These are phyloP conservation scores for Pipistrellus kuhlii DNA, from an alignment of 2,797 vertebrate genomes.

Conservation along the genomic window DNA sequence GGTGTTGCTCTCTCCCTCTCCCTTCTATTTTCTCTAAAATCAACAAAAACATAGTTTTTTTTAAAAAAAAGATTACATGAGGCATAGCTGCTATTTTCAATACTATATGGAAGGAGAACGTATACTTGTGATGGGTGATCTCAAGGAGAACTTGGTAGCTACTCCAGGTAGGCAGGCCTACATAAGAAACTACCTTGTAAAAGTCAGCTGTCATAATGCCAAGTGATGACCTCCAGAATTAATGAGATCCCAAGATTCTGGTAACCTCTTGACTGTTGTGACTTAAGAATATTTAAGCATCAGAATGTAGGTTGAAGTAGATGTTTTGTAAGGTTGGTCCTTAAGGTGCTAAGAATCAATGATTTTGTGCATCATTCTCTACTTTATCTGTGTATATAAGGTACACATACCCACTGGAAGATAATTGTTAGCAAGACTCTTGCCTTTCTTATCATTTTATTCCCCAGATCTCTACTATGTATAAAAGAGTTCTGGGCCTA, in stretches of 20 bases:
- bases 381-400: background rate
- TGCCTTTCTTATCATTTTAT: slow-evolving; percentile 50
- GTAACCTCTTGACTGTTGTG: background rate
- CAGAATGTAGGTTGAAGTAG: slow-evolving; percentile 43
- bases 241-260: background rate
- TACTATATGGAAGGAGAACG: background rate
- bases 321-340: background rate
- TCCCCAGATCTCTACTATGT: background rate
- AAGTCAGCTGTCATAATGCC: slow-evolving; percentile 21
- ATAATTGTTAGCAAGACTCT: slow-evolving; percentile 38
- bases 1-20: background rate
- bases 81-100: background rate
- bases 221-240: background rate
- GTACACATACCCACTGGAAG: background rate
- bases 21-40: background rate
- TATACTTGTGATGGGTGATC: background rate
- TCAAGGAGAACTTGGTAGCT: background rate
- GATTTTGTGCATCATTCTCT: slow-evolving; percentile 19
- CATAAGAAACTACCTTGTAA: slow-evolving; percentile 38
- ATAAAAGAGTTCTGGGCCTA: slow-evolving; percentile 21
- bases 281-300: slow-evolving; percentile 21
- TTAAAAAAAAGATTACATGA: background rate
- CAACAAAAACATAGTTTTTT: background rate
- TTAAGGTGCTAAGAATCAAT: slow-evolving; percentile 30
- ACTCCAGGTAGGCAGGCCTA: background rate